Evolutionary conservation across 1,140 invertebrate species (phyloP).

Genomic region (Centruroides sculpturatus): DNA sequence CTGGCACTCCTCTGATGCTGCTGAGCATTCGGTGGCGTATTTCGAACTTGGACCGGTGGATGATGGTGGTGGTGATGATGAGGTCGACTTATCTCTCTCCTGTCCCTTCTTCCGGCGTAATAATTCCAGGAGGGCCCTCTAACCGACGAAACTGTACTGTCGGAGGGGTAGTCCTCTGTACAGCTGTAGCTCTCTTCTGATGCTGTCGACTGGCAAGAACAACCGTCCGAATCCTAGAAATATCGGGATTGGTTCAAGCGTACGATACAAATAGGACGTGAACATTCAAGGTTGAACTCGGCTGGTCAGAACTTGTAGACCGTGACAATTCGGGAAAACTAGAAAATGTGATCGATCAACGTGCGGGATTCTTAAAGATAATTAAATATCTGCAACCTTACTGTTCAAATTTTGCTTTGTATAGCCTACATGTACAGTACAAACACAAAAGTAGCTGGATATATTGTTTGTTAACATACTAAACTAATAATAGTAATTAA

Average conservation of each 20-base stretch:
- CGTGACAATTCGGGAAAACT: background rate
- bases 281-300: background rate
- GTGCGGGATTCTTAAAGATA: background rate
- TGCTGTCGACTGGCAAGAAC: conserved; percentile 15
- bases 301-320: background rate
- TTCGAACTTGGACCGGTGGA: background rate
- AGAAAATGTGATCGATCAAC: background rate
- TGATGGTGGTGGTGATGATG: conserved; percentile 1
- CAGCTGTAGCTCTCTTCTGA: conserved; percentile 13
- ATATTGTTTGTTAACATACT: no score
- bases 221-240: conserved; percentile 14
- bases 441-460: no score
- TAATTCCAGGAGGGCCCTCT: conserved; percentile 9
- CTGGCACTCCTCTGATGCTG: background rate
- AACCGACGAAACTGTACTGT: conserved; percentile 6
- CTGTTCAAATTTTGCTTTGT: no score
- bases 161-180: conserved; percentile 15
- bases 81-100: background rate
- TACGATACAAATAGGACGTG: no score
- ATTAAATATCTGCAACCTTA: no score
- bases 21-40: no score
- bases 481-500: no score
- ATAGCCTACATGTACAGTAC: no score
- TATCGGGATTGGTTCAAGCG: no score
- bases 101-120: background rate